Base-by-base conservation (phyloP, 2,888 invertebrate species). In the Drosophila mettleri region DNA sequence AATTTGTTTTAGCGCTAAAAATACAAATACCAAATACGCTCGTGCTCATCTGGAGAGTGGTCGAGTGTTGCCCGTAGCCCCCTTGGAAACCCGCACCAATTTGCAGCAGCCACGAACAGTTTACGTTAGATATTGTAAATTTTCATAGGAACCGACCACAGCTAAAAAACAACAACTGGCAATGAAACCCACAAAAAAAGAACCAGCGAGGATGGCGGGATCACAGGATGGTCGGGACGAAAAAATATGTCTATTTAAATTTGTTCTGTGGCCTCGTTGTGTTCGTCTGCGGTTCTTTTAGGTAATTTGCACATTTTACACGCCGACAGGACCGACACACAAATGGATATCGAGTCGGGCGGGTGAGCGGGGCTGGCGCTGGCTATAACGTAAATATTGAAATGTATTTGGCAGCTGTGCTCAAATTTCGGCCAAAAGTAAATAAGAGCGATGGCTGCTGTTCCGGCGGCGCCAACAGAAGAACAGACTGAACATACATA, bases 261-360 rank as follows among this genome's bases (percentile, higher is more conserved):
- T 85, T 85, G 84, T 85, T 85, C 89, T 85, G 84, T 85, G 84
- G 84, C 88, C 88, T 85, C 89, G 89, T 82, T 86, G 88, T 89
- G 85, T 87, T 89, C 89, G 85, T 86, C 85, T 86, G 89, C 85
- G 85, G 85, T 86, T 86, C 89, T 85, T 88, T 89, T 86, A 86
- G 89, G 89, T 89, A 86, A 86, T 86, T 86, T 86, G 85, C 85
- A 86, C 89, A 89, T 86, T 86, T 87, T 87, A 88, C 85, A 84
- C 85, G 87, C 86, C 85, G 85, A 78, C 82, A 83, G 76, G 55
- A 68, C 60, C 60, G 36, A 49, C 39, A 38, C 52, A 36, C 57
- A 61, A 61, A 61, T 74, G 65, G 62, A 63, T 69, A 68, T 61
- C 41, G 71, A 70, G 69, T 46, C 49, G 64, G 34, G 20, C 12